phyloP scores from a whole-genome alignment of 1,140 invertebrate genomes.

The Mactra quadrangularis region DNA sequence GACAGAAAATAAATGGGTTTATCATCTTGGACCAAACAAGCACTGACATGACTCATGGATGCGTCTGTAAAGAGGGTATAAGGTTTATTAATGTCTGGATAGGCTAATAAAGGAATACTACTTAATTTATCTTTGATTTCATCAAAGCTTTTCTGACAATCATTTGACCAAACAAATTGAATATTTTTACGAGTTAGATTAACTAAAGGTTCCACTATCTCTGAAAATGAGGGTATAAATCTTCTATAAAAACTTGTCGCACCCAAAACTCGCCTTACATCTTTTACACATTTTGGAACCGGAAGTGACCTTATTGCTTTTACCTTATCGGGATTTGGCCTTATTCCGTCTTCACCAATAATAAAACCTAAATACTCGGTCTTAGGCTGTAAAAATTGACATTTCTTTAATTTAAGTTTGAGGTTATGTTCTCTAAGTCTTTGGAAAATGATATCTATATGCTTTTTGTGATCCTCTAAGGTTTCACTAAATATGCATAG shows the following conservation, averaged over 20 bases:
- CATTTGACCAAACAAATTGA: constrained; percentile 37
- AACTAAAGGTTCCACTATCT: constrained; percentile 45
- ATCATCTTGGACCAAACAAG: constrained; percentile 50
- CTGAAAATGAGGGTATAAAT: constrained; percentile 67
- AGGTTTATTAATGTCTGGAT: constrained; percentile 24
- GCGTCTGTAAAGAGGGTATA: constrained; percentile 61
- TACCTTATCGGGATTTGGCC: constrained; percentile 19
- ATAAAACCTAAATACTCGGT: constrained; percentile 23
- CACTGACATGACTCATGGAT: constrained; percentile 12
- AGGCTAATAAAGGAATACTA: constrained; percentile 27
- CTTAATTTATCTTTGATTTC: constrained; percentile 33
- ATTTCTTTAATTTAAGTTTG: constrained; percentile 59
- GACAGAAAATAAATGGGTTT: constrained; percentile 65
- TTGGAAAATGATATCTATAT: constrained; percentile 3
- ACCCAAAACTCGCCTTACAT: constrained; percentile 57
- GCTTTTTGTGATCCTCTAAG: neutral
- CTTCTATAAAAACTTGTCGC: constrained; percentile 58
- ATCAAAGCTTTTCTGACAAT: constrained; percentile 52
- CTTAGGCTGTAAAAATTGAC: constrained; percentile 13
- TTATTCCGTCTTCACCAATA: neutral
- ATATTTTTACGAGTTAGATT: constrained; percentile 49
- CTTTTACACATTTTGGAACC: neutral
- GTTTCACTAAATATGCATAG: constrained; percentile 54
- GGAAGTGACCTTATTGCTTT: constrained; percentile 2
- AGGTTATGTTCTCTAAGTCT: constrained; percentile 2